Conservation (phyloP, 1,140 invertebrate genomes). For the Nautilus pompilius region DNA sequence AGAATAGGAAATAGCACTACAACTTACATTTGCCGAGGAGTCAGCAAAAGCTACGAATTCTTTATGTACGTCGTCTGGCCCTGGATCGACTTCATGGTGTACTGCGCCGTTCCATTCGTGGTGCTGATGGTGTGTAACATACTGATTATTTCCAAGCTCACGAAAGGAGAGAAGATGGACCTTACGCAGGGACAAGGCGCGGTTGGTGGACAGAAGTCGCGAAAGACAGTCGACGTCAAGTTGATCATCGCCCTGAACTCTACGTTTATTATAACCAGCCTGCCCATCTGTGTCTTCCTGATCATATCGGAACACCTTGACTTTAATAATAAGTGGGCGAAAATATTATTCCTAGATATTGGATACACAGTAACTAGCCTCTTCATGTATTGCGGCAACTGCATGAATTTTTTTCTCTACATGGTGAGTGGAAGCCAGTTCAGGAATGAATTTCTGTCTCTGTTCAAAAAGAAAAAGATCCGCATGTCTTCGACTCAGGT, state of each 20-base stretch:
- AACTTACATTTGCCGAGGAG: neutral
- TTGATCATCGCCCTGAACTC: slow-evolving; percentile 14
- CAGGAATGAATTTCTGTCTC: no score
- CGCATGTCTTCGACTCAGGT: no score
- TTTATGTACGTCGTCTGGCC: slow-evolving; percentile 21
- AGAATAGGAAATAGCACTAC: neutral
- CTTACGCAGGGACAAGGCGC: neutral
- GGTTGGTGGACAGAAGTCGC: neutral
- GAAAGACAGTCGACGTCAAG: neutral
- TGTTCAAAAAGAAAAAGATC: no score
- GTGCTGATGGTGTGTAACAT: slow-evolving; percentile 24
- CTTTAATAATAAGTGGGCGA: no score
- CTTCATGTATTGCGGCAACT: no score
- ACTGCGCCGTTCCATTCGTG: slow-evolving; percentile 20
- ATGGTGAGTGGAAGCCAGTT: no score
- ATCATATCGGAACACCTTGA: no score
- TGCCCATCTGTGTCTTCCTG: slow-evolving; percentile 26
- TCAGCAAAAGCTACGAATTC: slow-evolving; percentile 9
- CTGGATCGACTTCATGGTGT: slow-evolving; percentile 31
- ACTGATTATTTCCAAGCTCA: slow-evolving; percentile 20
- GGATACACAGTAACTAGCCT: no score
- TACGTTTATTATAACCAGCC: slow-evolving; percentile 23
- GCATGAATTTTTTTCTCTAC: no score
- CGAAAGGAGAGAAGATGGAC: slow-evolving; percentile 3
- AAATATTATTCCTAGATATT: no score